Conservation (phyloP, 2,113 vertebrate genomes). For the Nesospiza acunhae region DNA sequence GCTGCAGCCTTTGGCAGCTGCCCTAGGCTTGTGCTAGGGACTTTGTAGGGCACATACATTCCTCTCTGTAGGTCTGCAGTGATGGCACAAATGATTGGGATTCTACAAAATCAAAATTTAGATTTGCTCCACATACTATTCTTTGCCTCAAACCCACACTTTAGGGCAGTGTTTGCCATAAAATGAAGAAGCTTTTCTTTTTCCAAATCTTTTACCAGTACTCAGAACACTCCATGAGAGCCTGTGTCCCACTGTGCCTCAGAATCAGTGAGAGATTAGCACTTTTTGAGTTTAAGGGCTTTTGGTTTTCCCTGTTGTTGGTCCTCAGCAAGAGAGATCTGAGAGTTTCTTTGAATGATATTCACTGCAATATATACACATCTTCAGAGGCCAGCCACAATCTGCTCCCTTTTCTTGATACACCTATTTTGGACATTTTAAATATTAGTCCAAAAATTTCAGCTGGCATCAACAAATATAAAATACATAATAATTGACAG, state of each 20-base stretch:
- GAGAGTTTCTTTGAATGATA: background rate
- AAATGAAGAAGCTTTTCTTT: background rate
- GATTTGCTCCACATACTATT: background rate
- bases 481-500: background rate
- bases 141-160: background rate
- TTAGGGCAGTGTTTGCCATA: background rate
- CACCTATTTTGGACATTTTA: background rate
- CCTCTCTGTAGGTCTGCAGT: background rate
- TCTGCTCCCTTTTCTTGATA: background rate
- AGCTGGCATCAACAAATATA: background rate
- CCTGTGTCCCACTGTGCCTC: background rate
- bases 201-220: background rate
- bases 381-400: background rate
- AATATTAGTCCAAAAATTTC: background rate
- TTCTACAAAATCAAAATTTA: background rate
- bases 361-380: background rate
- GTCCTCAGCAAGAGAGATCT: background rate
- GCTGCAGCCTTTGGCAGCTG: background rate
- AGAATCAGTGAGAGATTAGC: background rate
- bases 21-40: background rate
- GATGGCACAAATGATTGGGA: rapidly evolving
- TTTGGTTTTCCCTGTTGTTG: background rate
- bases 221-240: background rate
- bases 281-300: background rate
- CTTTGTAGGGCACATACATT: rapidly evolving